Conservation (phyloP, 2,797 vertebrate species). For the Enteromius unitaeniatus region DNA sequence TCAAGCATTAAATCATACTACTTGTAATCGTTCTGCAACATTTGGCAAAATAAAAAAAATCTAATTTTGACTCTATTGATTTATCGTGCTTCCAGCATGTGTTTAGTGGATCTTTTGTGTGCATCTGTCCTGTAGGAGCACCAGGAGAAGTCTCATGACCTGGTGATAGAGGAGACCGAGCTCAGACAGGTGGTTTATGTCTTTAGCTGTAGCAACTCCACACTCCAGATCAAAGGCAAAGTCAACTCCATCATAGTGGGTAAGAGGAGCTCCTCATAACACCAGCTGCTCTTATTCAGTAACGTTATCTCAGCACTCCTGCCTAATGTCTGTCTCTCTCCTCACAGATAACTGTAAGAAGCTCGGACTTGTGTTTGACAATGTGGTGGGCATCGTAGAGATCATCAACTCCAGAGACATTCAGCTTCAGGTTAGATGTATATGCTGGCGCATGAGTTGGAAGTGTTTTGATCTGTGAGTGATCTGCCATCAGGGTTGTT, state of each 20-base stretch:
- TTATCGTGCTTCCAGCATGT: background rate
- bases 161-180: conserved; percentile 91
- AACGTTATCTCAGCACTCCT: conserved; percentile 2
- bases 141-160: conserved; percentile 89
- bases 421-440: conserved; percentile 88
- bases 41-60: background rate
- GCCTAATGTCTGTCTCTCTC: conserved; percentile 28
- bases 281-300: conserved; percentile 11
- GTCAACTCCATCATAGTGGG: conserved; percentile 95
- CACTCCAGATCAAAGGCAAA: conserved; percentile 95
- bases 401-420: conserved; percentile 94
- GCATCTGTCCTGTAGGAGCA: conserved; percentile 81
- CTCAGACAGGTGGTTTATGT: conserved; percentile 95
- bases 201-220: conserved; percentile 90
- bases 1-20: background rate
- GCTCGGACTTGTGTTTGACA: conserved; percentile 94
- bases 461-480: background rate
- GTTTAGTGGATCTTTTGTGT: conserved; percentile 16
- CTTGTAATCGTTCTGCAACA: background rate
- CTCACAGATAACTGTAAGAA: conserved; percentile 95
- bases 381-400: conserved; percentile 95
- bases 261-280: conserved; percentile 65
- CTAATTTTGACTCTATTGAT: too few relatives aligned
- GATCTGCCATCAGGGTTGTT: background rate
- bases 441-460: background rate